Conservation (phyloP, 2,797 vertebrate species). For the Salarias fasciatus region DNA sequence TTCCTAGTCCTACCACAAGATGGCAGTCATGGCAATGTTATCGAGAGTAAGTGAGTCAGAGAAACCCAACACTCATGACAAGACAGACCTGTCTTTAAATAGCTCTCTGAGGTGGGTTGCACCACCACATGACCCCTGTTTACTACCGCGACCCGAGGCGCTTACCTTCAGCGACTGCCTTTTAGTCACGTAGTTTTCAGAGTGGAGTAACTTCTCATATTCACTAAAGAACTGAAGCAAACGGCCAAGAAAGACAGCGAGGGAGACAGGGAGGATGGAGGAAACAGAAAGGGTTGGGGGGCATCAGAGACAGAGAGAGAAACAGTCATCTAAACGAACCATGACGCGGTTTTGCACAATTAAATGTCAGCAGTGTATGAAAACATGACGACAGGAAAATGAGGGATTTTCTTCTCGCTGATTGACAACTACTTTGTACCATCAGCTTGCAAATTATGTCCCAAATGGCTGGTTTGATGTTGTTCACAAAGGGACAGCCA, state of each 20-base stretch:
- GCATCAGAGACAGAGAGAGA: background rate
- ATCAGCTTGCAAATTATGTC: conserved; percentile 22
- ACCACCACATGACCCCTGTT: conserved; percentile 25
- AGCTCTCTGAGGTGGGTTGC: conserved; percentile 36
- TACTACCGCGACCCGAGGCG: conserved; percentile 2
- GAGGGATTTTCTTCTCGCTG: conserved; percentile 19
- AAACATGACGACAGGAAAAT: conserved; percentile 49
- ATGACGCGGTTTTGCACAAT: conserved; percentile 26
- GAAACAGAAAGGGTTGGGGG: background rate
- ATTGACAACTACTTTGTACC: conserved; percentile 48
- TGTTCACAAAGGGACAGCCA: conserved; percentile 7
- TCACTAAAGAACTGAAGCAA: conserved; percentile 92
- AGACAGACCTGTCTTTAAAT: conserved; percentile 48
- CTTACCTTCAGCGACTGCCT: conserved; percentile 96
- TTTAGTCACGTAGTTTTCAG: conserved; percentile 98
- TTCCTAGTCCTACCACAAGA: conserved; percentile 49
- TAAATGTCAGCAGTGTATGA: conserved; percentile 32
- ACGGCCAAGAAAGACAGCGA: conserved; percentile 7
- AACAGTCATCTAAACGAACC: conserved; percentile 13
- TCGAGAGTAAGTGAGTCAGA: background rate
- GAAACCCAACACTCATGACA: conserved; percentile 55
- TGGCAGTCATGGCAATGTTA: conserved; percentile 38
- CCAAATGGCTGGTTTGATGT: conserved; percentile 31
- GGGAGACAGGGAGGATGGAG: background rate
- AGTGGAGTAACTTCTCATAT: conserved; percentile 98